Evolutionary conservation across 2,113 vertebrate species (phyloP), one percentile per base, ranked within the genome.

Genomic region (Ellobius talpinus): DNA sequence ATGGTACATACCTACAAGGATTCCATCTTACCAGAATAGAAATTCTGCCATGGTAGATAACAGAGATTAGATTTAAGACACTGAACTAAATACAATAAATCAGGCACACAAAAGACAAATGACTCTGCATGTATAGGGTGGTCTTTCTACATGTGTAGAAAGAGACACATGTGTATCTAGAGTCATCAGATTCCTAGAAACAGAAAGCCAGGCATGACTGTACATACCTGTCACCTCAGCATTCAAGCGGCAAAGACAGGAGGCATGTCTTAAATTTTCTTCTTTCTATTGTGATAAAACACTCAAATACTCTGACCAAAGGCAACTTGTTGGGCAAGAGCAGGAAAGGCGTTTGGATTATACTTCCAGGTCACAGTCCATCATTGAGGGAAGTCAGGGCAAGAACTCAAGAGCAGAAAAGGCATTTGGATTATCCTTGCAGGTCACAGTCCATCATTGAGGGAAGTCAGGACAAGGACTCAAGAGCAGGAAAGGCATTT

Each of bases 31-130:
- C 93, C 82, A 68, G 61, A 39, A 76, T 76, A n/a, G 24, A 76
- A 91, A 95, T 89, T 87, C 72, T 78, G 29, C 89, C 90, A 93
- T 19, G n/a, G 39, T 24, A 10, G 77, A 39, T 11, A 52, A 89
- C 5, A 10, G 9, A 42, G 10, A 45, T 94, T 50, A 96, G 81
- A 8, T 33, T 66, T 39, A 86, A 77, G n/a, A 89, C 72, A 68
- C 42, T 63, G 36, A 33, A 10, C 12, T 89, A 91, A 76, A 42
- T 87, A 39, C 70, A 81, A 39, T 81, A 90, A 93, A 4, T n/a
- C 72, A 93, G 50, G n/a, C 66, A 86, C 31, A 85, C 70, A 76
- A 63, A 91, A 29, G 66, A 88, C 79, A 72, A 72, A 45, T 73
- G 58, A 87, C 70, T 73, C 29, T n/a, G 26, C 31, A 78, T n/a